Evolutionary conservation across 1,140 invertebrate species (phyloP), one percentile per base, ranked within the genome.

Genomic region (Chironomus tepperi): DNA sequence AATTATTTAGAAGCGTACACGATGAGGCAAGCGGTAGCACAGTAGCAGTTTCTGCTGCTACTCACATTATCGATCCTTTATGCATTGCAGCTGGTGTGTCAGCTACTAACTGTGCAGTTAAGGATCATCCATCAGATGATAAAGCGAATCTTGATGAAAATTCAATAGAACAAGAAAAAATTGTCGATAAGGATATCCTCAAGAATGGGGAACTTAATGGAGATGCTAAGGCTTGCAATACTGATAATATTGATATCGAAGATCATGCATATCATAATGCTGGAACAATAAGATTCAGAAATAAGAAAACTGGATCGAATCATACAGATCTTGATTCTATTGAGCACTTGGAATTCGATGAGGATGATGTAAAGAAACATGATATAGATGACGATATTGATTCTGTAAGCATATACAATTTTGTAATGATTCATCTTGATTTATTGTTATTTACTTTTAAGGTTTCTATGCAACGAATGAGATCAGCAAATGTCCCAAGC

Each of bases 291-390:
- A 18, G 65, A 70, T 70, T 19, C 18, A 15, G 65, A 19, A 70
- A 57, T 57, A 57, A 70, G 10, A 70, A 70, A 21, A 70, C 65
- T 3, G 65, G 65, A 18, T 70, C 65, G 16, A 70, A 70, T 21
- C n/a, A 70, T 70, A 70, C 65, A 8, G 65, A 70, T 70, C 19
- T 70, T 15, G 65, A 70, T 70, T 70, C 65, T 10, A 70, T 70
- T 70, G 65, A 70, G 7, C 65, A 70, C 19, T 70, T 70, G 18
- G 65, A 70, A 10, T 70, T 21, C 19, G 65, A 70, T 18, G 65
- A 70, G 6, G 65, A 70, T 7, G 65, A 70, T 18, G 19, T 3
- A 70, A 70, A 70, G 10, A 70, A 70, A 10, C n/a, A 70, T 19
- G 65, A 70, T 19, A 16, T 70, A 6, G 65, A 70, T 18, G 65